phyloP scores from a whole-genome alignment of 2,797 vertebrate species.

The Pseudochaenichthys georgianus region DNA sequence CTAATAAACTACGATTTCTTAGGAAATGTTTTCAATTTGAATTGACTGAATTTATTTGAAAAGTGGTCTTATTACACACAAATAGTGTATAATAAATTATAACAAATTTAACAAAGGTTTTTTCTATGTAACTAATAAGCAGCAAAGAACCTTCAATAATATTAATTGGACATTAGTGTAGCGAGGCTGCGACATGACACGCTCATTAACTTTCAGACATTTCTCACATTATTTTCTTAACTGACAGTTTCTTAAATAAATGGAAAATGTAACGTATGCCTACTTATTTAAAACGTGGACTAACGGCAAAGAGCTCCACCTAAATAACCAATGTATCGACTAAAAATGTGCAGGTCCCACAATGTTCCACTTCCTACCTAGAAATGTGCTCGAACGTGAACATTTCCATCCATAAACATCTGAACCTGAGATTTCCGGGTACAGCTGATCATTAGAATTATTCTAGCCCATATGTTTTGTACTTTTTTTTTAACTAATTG shows the following conservation, averaged over 20 bases:
- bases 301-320: no score
- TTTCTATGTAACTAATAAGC: neutral
- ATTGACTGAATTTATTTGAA: no score
- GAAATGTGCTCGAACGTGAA: neutral
- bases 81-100: no score
- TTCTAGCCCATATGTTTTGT: no score
- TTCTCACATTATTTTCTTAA: no score
- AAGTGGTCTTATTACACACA: no score
- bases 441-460: neutral
- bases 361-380: neutral
- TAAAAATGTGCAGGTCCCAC: neutral
- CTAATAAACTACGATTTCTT: no score
- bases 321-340: neutral
- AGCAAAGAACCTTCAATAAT: neutral
- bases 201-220: no score
- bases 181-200: neutral
- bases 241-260: neutral
- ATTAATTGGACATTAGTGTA: neutral
- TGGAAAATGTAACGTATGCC: neutral
- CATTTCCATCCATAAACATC: slow-evolving; percentile 5
- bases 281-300: neutral
- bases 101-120: neutral
- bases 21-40: no score
- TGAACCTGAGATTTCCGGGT: neutral
- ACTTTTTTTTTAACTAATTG: no score